These are phyloP conservation scores for Drosophila dunni DNA, from an alignment of 1,140 invertebrate genomes.

Conservation along the genomic window DNA sequence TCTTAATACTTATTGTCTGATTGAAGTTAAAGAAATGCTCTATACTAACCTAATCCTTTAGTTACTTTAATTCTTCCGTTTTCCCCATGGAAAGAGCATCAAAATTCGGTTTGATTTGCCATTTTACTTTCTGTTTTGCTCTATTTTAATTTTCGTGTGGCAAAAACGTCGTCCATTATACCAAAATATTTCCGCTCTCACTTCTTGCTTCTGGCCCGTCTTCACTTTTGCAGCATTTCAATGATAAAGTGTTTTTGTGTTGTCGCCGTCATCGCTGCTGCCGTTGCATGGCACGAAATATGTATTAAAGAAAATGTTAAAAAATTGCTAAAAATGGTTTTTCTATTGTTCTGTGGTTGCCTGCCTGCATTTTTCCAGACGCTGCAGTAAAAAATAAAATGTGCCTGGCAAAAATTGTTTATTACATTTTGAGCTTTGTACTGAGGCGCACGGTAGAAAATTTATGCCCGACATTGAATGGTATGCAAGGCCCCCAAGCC, in stretches of 20 bases:
- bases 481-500: constrained; percentile 33
- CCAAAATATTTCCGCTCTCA: constrained; percentile 48
- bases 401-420: constrained; percentile 55
- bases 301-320: constrained; percentile 68
- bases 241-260: constrained; percentile 67
- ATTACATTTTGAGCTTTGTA: constrained; percentile 59
- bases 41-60: too few relatives aligned
- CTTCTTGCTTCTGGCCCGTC: constrained; percentile 17
- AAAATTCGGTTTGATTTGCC: constrained; percentile 5
- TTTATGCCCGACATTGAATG: constrained; percentile 67
- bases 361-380: constrained; percentile 45
- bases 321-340: constrained; percentile 60
- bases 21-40: too few relatives aligned
- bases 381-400: constrained; percentile 57
- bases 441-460: constrained; percentile 55
- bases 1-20: too few relatives aligned
- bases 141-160: constrained; percentile 45
- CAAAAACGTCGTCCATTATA: constrained; percentile 53
- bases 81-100: constrained; percentile 8
- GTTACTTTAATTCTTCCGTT: too few relatives aligned
- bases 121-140: background rate
- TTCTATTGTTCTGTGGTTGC: constrained; percentile 63
- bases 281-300: constrained; percentile 42
- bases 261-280: constrained; percentile 20
- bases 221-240: constrained; percentile 58